Percentiles rank a stretch among this genome's conserved stretches.
Evolutionary conservation across 2,797 vertebrate genomes (phyloP).

Genomic region (Falco novaeseelandiae): DNA sequence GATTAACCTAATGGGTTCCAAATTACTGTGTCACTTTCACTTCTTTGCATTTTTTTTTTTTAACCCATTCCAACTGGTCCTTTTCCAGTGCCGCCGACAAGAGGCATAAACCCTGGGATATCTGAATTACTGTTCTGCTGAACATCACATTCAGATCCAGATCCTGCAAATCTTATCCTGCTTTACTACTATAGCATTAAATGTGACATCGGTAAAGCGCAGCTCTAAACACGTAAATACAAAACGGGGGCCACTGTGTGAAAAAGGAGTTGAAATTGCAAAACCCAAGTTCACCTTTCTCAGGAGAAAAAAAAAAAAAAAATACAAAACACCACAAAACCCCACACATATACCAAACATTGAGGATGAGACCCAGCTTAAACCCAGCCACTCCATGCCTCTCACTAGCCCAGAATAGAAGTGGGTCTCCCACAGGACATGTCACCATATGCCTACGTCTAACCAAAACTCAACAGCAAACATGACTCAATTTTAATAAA

Average conservation of each 20-base stretch:
- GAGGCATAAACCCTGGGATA: neutral
- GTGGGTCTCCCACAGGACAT: neutral
- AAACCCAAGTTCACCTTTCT: neutral
- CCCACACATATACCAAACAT: neutral
- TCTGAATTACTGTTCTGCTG: neutral
- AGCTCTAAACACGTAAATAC: neutral
- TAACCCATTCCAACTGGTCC: neutral
- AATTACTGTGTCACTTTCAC: constrained; percentile 31
- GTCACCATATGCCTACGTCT: neutral
- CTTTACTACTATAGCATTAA: neutral
- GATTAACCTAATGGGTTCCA: constrained; percentile 63
- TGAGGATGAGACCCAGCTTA: neutral
- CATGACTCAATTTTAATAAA: neutral
- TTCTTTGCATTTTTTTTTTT: neutral
- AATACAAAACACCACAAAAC: no score
- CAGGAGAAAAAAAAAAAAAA: neutral
- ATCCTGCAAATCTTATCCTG: neutral
- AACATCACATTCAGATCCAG: neutral
- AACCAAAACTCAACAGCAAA: neutral
- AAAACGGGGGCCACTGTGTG: neutral
- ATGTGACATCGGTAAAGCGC: neutral
- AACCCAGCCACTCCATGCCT: neutral
- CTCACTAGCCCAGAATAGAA: neutral
- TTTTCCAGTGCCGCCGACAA: neutral
- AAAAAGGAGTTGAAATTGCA: neutral